These are phyloP conservation scores for Ligdia adustata DNA, from an alignment of 2,888 invertebrate genomes.

Conservation along the genomic window DNA sequence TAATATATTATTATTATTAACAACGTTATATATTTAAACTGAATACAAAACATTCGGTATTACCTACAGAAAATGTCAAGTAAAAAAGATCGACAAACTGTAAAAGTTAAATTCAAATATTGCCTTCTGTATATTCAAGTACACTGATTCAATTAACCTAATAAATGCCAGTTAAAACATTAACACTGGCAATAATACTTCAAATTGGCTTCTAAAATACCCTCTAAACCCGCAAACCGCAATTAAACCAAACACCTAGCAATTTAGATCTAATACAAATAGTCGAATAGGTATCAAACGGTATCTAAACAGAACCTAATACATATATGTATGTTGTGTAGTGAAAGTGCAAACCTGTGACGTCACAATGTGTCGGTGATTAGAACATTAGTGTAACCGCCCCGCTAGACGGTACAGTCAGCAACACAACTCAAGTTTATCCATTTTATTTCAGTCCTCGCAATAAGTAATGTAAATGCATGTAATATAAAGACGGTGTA, in stretches of 20 bases:
- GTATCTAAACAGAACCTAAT: slow-evolving; percentile 11
- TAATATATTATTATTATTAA: too few relatives aligned
- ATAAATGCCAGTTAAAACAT: neutral
- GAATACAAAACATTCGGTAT: too few relatives aligned
- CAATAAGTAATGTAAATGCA: too few relatives aligned
- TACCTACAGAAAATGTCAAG: too few relatives aligned
- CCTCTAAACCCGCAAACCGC: slow-evolving; percentile 6
- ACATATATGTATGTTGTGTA: slow-evolving; percentile 18
- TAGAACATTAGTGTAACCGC: slow-evolving; percentile 58
- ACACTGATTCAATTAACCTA: neutral
- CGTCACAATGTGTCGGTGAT: slow-evolving; percentile 58
- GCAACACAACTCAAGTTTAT: slow-evolving; percentile 29
- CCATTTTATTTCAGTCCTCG: too few relatives aligned
- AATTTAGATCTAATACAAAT: slow-evolving; percentile 22
- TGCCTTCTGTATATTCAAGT: too few relatives aligned
- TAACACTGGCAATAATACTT: neutral
- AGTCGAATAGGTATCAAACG: slow-evolving; percentile 7
- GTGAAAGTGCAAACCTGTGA: slow-evolving; percentile 67
- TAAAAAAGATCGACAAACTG: too few relatives aligned
- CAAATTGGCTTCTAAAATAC: slow-evolving; percentile 5
- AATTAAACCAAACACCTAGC: slow-evolving; percentile 12
- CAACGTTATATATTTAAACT: too few relatives aligned
- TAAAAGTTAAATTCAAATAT: too few relatives aligned
- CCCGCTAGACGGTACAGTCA: slow-evolving; percentile 51
- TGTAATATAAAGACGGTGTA: too few relatives aligned